Base-by-base conservation (phyloP, 2,888 invertebrate species). In the Trichogramma evanescens region DNA sequence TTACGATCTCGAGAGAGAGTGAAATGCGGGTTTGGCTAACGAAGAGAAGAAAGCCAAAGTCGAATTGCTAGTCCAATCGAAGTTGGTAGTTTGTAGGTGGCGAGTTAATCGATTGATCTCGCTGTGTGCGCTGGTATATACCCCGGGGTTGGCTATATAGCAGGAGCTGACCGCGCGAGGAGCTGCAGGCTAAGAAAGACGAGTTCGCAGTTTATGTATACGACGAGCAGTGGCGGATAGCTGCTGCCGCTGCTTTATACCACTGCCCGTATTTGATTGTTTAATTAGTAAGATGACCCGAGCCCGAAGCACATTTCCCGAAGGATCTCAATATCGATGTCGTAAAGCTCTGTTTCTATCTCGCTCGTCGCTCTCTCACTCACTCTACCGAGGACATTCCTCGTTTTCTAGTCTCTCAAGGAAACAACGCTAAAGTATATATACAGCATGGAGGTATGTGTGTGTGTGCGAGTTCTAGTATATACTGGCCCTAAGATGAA, bases 211-310 rank as follows among this genome's bases (percentile, higher is more conserved):
- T 26, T 26, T 26, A 26, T 26, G 56, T 45, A 46, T 40, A 40
- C 43, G 59, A 42, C 53, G 10, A 50, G 45, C n/a, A 40, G n/a
- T 9, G 10, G 39, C 39, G 59, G 61, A 59, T 65, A 62, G 65
- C 63, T 65, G 55, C 55, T 65, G 13, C 13, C 58, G 63, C 60
- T 52, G 62, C 63, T 26, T 26, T 26, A 26, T 26, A 26, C 26
- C 26, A 26, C 26, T 68, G 68, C 77, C 75, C 76, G 76, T 76
- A 77, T 77, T 76, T 77, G 77, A 77, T 77, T 76, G 77, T 76
- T 77, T 76, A 76, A 77, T 77, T 76, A 77, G 77, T 74, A 75
- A 71, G 75, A 76, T 77, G 76, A 76, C 76, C 75, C 69, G 66
- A 66, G 63, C 8, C 50, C 54, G 60, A 5, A 26, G 39, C 61